Evolutionary conservation across 2,113 vertebrate genomes (phyloP).

Genomic region (Dicerorhinus sumatrensis): DNA sequence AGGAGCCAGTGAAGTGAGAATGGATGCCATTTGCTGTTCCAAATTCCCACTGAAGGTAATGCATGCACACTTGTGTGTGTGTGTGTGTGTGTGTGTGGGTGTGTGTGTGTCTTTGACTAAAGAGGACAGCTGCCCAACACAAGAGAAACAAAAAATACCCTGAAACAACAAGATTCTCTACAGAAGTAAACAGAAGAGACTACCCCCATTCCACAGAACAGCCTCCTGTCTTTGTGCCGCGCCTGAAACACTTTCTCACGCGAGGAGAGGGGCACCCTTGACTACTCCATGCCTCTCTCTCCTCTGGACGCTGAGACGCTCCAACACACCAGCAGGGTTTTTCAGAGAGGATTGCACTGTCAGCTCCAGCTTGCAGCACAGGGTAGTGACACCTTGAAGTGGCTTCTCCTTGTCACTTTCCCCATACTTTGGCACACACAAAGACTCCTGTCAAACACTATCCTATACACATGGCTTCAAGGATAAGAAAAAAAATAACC

Average conservation of each 20-base stretch:
- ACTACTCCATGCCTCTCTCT: not conserved
- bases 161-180: not conserved
- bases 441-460: conserved; percentile 21
- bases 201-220: rapidly evolving
- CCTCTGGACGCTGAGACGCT: too few relatives aligned
- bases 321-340: not conserved
- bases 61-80: rapidly evolving
- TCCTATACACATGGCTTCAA: not conserved
- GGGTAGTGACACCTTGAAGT: not conserved
- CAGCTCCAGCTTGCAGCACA: not conserved
- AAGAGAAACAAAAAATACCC: not conserved
- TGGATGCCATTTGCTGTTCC: not conserved
- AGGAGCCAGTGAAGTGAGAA: not conserved
- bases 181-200: not conserved
- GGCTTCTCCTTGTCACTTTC: not conserved
- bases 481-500: not conserved
- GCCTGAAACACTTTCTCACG: not conserved
- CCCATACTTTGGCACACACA: not conserved
- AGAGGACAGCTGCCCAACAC: not conserved
- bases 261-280: not conserved
- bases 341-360: not conserved
- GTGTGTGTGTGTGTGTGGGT: not conserved
- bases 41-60: not conserved
- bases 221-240: not conserved
- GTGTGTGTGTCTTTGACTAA: not conserved